Evolutionary conservation across 2,113 vertebrate genomes (phyloP), one percentile per base, ranked within the genome.

Genomic region (Xenotilapia leptura): DNA sequence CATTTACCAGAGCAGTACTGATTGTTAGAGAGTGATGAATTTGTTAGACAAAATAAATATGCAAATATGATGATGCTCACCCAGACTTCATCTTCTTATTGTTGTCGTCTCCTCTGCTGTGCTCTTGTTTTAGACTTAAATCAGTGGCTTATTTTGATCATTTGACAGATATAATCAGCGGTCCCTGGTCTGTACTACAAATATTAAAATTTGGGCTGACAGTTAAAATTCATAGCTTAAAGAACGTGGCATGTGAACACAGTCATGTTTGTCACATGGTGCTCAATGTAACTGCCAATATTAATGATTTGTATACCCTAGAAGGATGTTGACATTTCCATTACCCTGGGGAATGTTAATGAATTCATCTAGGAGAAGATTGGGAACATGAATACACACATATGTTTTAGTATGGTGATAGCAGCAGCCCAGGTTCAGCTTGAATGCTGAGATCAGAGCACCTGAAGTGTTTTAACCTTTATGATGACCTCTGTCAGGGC

Each of bases 401-500:
- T 4, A 33, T 0, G 10, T 65, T 65, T 21, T 3, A 38, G 10
- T 38, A 65, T 2, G 19, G 33, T 65, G 60, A 5, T 38, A 5
- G 33, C 60, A 65, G 60, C 60, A 38, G 33, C 33, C 0, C 19
- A 38, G 60, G 60, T 65, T 73, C 21, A 45, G 38, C 68, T 73
- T 45, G 40, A 73, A 45, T 73, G 38, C 38, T 45, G 65, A 73
- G 21, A 42, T 73, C 38, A 17, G 38, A 2, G 13, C n/a, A 73
- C 10, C 6, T 65, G 19, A 73, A 26, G 1, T 26, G 9, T 49
- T 12, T 77, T 19, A 77, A 49, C 42, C 42, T 12, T 26, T 77
- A n/a, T 49, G 42, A 49, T 28, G 42, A 77, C 1, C 23, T 36
- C 26, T 60, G 3, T 19, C 2, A 95, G 95, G 85, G 91, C 93